phyloP scores from a whole-genome alignment of 2,888 invertebrate species.

The Meghimatium bilineatum region DNA sequence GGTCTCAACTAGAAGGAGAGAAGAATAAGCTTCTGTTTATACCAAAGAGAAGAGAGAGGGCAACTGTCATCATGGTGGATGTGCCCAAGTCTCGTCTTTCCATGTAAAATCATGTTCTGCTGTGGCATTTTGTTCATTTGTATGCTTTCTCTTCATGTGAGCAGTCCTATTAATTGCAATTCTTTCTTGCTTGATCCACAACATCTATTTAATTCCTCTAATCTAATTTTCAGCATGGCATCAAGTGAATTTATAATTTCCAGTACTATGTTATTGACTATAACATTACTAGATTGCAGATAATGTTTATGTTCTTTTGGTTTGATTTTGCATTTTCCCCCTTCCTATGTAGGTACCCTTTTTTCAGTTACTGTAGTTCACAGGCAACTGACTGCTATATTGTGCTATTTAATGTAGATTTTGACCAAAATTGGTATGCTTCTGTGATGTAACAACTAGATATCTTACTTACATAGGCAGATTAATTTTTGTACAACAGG shows the following conservation, averaged over 20 bases:
- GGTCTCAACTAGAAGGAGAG: slow-evolving; percentile 30
- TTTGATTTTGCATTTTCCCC: not conserved
- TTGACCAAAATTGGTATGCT: not conserved
- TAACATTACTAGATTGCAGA: slow-evolving; percentile 15
- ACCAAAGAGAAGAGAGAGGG: slow-evolving; percentile 40
- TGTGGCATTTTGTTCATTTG: slow-evolving; percentile 29
- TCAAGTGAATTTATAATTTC: not conserved
- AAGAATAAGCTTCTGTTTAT: slow-evolving; percentile 45
- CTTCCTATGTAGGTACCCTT: not conserved
- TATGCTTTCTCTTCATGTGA: slow-evolving; percentile 7
- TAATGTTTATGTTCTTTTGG: not conserved
- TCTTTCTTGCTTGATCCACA: slow-evolving; percentile 1
- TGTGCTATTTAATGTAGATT: slow-evolving; percentile 1
- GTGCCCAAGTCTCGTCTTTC: slow-evolving; percentile 44
- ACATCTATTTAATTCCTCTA: not conserved
- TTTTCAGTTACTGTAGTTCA: not conserved
- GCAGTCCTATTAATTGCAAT: slow-evolving; percentile 12
- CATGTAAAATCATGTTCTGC: slow-evolving; percentile 45
- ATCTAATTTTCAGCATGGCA: not conserved
- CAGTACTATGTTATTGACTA: slow-evolving; percentile 15
- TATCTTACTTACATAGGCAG: not conserved
- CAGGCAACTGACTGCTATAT: not conserved
- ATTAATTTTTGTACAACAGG: too few species aligned
- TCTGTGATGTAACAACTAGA: not conserved
- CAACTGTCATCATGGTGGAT: slow-evolving; percentile 30